phyloP scores from a whole-genome alignment of 1,140 invertebrate genomes.

The Leptoteleia sp. region DNA sequence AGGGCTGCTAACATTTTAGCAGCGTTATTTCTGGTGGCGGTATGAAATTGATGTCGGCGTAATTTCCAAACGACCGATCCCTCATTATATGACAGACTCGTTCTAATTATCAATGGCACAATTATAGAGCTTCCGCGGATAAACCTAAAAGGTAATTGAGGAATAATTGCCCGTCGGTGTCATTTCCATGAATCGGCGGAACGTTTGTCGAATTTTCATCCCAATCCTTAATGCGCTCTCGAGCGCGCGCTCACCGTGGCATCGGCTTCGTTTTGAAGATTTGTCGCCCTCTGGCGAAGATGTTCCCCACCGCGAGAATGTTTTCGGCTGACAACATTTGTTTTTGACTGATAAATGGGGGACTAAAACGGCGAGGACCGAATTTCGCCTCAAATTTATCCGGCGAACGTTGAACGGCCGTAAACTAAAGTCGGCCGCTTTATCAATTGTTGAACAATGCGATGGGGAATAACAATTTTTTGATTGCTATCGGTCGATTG shows the following conservation, averaged over 20 bases:
- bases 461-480: no score
- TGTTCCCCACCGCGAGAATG: constrained; percentile 32
- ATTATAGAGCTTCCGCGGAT: constrained; percentile 40
- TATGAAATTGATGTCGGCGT: constrained; percentile 12
- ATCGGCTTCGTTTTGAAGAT: constrained; percentile 43
- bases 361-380: not conserved
- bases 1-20: no score
- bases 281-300: constrained; percentile 44
- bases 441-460: no score
- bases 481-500: no score
- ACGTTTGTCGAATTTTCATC: constrained; percentile 54
- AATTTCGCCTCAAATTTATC: no score
- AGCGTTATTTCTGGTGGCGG: not conserved
- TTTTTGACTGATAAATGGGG: constrained; percentile 50
- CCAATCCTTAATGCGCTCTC: constrained; percentile 43
- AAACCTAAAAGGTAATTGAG: constrained; percentile 47
- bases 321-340: constrained; percentile 45
- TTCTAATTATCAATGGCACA: constrained; percentile 53
- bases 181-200: constrained; percentile 52
- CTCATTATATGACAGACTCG: constrained; percentile 43
- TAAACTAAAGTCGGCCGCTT: no score
- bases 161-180: constrained; percentile 56
- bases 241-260: constrained; percentile 3
- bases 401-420: no score
- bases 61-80: constrained; percentile 31